Evolutionary conservation across 2,888 invertebrate species (phyloP), one percentile per base, ranked within the genome.

Genomic region (Leptopterna dolabrata): DNA sequence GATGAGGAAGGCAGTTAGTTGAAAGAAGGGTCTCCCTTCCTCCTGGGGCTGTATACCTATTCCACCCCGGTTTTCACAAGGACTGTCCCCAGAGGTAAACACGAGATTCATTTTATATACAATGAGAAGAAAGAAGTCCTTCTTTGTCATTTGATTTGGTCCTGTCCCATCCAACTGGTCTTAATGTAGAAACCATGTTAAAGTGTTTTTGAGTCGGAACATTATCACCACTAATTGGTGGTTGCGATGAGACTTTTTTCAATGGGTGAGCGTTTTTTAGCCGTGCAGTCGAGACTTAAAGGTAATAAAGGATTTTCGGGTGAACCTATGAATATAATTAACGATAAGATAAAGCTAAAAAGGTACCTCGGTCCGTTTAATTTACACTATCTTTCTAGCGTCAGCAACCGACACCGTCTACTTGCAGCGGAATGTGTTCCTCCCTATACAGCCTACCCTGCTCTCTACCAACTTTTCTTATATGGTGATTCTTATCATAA

Each of bases 101-200:
- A 83, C 43, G 30, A 36, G 83, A 83, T 83, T 83, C 83, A 83
- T 83, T 83, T 83, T 83, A 83, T 83, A 83, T 83, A 83, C 83
- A 14, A 19, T 45, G 63, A 45, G 78, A 78, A 78, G 41, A 78
- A 43, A 45, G 24, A 45, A 43, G 43, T 45, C 45, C 43, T 45
- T 27, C 19, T 73, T 30, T 73, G 73, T 73, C 73, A 73, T 73
- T 36, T 16, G 30, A 30, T 73, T 73, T 41, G 41, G 36, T 7
- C 41, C 36, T 73, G 27, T 55, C 16, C 81, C 45, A 6, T 19
- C 7, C 78, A 19, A 47, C 41, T 24, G 9, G 55, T 19, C 27
- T n/a, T 81, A 81, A 81, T 81, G 81, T 47, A 24, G 1, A 55
- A 81, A 81, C 30, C 81, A 55, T 81, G 81, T 81, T n/a, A 1